Evolutionary conservation across 2,888 invertebrate species (phyloP), one percentile per base, ranked within the genome.

Genomic region (Philopedon plagiatum): DNA sequence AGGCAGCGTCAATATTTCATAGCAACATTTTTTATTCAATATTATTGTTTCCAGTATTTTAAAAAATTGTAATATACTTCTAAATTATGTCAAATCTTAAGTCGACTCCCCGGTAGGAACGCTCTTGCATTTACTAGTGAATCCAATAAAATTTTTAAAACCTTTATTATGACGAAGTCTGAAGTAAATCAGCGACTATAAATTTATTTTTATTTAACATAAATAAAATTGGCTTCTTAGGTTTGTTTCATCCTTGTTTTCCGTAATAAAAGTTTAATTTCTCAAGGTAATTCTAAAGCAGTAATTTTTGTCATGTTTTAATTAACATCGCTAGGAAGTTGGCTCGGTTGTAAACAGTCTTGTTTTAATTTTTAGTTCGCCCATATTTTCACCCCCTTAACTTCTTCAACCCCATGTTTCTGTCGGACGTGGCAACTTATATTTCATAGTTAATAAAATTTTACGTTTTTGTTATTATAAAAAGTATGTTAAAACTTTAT

Each of bases 241-340:
- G 29, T 49, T n/a, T n/a, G n/a, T n/a, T n/a, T 18, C 19, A 62
- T 46, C 37, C 49, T 49, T 62, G 51, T 79, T 75, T 49, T 49
- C 61, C 49, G 77, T 78, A 80, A 80, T 83, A 81, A 81, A 82
- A 81, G 74, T 82, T 81, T 81, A 79, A 82, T 82, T 81, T 76
- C 77, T 75, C 71, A 76, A 77, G 77, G 80, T 82, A 82, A 81
- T 81, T 80, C 77, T 73, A 79, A 80, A 72, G 79, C 78, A 77
- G 81, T 81, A 82, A 82, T 81, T 82, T 82, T 82, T 82, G 81
- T 80, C 80, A 77, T 80, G 82, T 80, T 82, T 83, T 84, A 83
- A 84, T 83, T 83, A 83, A 83, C 80, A 80, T 81, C 80, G 78
- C 78, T 76, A 79, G 79, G 80, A 81, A 76, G 80, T 78, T 78